Percentiles rank a stretch among this genome's conserved stretches.
Conservation (phyloP, 1,140 invertebrate genomes). For the Drosophila elegans region DNA sequence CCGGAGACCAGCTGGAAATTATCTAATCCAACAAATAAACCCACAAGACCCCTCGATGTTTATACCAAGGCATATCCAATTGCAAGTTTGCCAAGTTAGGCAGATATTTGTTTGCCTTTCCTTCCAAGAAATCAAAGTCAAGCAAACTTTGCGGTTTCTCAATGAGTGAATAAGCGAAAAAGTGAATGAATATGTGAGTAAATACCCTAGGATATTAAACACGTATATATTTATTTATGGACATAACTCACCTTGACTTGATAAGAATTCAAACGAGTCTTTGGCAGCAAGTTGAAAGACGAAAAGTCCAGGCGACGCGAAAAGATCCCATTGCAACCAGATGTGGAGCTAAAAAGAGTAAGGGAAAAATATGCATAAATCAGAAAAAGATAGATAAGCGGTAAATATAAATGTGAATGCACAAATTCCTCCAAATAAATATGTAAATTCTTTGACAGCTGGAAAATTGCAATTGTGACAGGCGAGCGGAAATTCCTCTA, state of each 20-base stretch:
- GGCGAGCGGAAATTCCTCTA: conserved; percentile 37
- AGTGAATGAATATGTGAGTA: conserved; percentile 28
- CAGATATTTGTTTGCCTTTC: conserved; percentile 48
- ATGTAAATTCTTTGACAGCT: conserved; percentile 51
- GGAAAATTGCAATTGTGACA: conserved; percentile 52
- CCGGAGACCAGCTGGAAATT: conserved; percentile 66
- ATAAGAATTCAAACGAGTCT: conserved; percentile 98
- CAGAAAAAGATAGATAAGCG: conserved; percentile 32
- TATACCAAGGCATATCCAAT: conserved; percentile 61
- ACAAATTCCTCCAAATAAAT: conserved; percentile 37
- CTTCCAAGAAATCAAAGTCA: conserved; percentile 58
- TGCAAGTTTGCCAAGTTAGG: conserved; percentile 70
- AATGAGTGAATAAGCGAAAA: conserved; percentile 47
- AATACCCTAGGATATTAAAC: not conserved
- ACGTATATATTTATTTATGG: conserved; percentile 4
- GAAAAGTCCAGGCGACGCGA: conserved; percentile 96
- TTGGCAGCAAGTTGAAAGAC: conserved; percentile 96
- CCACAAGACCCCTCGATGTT: conserved; percentile 27
- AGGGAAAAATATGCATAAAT: conserved; percentile 28
- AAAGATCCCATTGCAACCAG: conserved; percentile 95
- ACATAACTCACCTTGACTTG: conserved; percentile 95
- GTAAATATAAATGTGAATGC: conserved; percentile 27
- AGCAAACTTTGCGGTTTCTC: conserved; percentile 47
- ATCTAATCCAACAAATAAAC: conserved; percentile 49
- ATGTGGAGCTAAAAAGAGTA: conserved; percentile 89